A percentile compares a stretch with the other conserved stretches of the same genome.
Conservation (phyloP, 2,888 invertebrate genomes). For the Melinopterus prodromus region DNA sequence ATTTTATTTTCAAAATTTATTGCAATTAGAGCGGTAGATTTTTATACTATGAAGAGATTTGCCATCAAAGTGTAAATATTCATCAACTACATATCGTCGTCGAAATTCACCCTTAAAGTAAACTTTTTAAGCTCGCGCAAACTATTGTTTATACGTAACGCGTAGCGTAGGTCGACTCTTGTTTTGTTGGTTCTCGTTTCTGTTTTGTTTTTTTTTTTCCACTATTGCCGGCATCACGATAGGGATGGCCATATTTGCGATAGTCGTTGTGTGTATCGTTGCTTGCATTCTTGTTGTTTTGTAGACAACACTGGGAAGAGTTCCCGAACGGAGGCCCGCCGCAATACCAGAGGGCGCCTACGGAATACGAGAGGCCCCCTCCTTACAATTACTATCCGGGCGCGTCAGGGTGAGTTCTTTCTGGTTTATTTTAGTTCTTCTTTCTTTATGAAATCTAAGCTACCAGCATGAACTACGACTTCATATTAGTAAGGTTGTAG, state of each 20-base stretch:
- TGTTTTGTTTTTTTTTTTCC: not conserved
- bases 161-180: not conserved
- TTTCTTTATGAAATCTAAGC: no score
- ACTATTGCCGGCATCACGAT: not conserved
- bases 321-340: slow-evolving; percentile 78
- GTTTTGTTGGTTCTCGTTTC: not conserved
- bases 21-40: no score
- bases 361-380: slow-evolving; percentile 93
- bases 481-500: no score
- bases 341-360: slow-evolving; percentile 82
- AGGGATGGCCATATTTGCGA: not conserved
- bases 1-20: no score
- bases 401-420: not conserved
- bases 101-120: no score
- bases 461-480: no score
- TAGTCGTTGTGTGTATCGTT: slow-evolving; percentile 34
- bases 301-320: slow-evolving; percentile 84
- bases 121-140: no score
- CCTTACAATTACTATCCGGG: slow-evolving; percentile 87
- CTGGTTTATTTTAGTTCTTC: not conserved
- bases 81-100: no score
- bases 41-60: no score
- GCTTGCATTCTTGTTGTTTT: slow-evolving; percentile 42
- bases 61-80: no score
- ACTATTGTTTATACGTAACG: no score